Percentiles rank a stretch among this genome's conserved stretches.
These are phyloP conservation scores for Drosophila azteca DNA, from an alignment of 1,140 invertebrate species.

Conservation along the genomic window DNA sequence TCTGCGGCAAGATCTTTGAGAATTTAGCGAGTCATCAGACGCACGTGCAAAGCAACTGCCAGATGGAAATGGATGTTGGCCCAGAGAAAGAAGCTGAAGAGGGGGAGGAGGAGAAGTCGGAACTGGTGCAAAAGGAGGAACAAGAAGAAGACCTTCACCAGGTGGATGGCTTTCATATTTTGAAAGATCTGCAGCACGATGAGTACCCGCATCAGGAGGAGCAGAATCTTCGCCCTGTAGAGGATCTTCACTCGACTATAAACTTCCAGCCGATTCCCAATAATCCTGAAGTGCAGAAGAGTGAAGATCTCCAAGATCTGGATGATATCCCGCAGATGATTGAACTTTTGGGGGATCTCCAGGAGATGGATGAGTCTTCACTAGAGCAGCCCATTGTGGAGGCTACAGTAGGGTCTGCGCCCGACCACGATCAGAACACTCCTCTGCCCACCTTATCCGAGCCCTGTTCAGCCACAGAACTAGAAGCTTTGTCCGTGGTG, in stretches of 20 bases:
- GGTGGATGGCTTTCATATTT: too few relatives aligned
- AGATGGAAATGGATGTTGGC: not conserved
- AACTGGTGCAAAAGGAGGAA: not conserved
- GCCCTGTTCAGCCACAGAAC: slow-evolving; percentile 5
- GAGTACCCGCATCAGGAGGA: not conserved
- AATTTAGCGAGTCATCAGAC: slow-evolving; percentile 55
- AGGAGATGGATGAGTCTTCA: too few relatives aligned
- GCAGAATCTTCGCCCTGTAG: too few relatives aligned
- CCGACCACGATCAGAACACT: not conserved
- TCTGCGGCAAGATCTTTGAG: slow-evolving; percentile 72
- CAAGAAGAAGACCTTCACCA: not conserved
- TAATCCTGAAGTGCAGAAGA: not conserved
- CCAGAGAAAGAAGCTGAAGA: not conserved
- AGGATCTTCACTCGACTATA: too few relatives aligned
- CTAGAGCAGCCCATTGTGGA: too few relatives aligned
- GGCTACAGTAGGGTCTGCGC: too few relatives aligned
- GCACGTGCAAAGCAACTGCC: slow-evolving; percentile 57
- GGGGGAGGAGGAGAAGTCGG: not conserved
- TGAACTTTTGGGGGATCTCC: too few relatives aligned
- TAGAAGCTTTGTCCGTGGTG: slow-evolving; percentile 1
- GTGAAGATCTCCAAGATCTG: not conserved
- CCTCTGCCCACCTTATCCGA: slow-evolving; percentile 15
- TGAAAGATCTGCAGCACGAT: not conserved
- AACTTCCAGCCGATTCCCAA: too few relatives aligned
- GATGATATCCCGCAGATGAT: not conserved